phyloP scores from a whole-genome alignment of 2,797 vertebrate species.

The Sebastes variabilis region DNA sequence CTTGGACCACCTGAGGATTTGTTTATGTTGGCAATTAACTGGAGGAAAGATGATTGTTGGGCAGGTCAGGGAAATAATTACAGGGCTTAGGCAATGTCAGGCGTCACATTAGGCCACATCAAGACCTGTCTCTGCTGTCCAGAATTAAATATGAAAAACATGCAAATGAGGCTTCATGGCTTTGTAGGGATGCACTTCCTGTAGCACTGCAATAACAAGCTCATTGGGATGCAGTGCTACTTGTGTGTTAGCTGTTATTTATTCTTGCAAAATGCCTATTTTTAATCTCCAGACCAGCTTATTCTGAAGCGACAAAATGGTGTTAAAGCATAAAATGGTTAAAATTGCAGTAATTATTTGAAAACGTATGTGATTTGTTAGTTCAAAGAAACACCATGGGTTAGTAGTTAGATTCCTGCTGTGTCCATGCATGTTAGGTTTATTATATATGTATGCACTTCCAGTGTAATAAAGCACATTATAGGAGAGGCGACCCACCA shows the following conservation, averaged over 20 bases:
- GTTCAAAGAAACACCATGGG: neutral
- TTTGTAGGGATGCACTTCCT: constrained; percentile 69
- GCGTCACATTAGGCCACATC: constrained; percentile 80
- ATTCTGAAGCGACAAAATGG: constrained; percentile 5
- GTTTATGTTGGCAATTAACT: constrained; percentile 83
- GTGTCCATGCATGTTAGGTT: constrained; percentile 13
- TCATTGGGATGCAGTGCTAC: constrained; percentile 78
- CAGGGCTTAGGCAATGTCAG: constrained; percentile 77
- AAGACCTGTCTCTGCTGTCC: constrained; percentile 77
- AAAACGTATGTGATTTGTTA: neutral
- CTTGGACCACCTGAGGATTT: constrained; percentile 75
- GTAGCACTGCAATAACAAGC: constrained; percentile 72
- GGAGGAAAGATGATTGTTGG: constrained; percentile 79
- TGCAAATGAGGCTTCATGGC: constrained; percentile 78
- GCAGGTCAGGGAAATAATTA: constrained; percentile 83
- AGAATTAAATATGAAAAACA: constrained; percentile 82
- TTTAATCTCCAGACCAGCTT: constrained; percentile 21
- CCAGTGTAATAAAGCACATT: constrained; percentile 13
- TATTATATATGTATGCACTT: constrained; percentile 4
- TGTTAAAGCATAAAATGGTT: constrained; percentile 17
- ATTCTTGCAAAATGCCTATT: constrained; percentile 42
- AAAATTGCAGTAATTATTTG: constrained; percentile 11
- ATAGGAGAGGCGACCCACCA: constrained; percentile 9
- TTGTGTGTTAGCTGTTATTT: constrained; percentile 63
- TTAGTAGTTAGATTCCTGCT: constrained; percentile 13